Evolutionary conservation across 2,888 invertebrate genomes (phyloP).

Genomic region (Chydorus sphaericus): DNA sequence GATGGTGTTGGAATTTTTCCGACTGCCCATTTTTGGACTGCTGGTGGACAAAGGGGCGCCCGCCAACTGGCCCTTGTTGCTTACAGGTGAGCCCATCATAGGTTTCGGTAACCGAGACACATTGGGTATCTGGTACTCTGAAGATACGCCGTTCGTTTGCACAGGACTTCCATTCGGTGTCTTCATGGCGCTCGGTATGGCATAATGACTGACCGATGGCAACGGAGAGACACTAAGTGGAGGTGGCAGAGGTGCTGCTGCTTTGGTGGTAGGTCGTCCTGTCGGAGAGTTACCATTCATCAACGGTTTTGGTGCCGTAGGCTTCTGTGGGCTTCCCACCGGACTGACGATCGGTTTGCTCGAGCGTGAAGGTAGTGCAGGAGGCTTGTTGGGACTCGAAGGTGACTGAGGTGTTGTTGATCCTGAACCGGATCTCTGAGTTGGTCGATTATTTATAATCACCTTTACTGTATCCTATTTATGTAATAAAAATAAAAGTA

Average conservation of each 20-base stretch:
- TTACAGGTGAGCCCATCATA: slow-evolving; percentile 1
- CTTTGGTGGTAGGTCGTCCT: neutral
- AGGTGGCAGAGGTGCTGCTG: slow-evolving; percentile 16
- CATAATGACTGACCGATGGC: neutral
- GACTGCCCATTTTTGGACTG: slow-evolving; percentile 16
- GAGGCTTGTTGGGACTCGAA: neutral
- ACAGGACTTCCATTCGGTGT: neutral
- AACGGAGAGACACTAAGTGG: neutral
- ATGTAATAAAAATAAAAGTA: neutral
- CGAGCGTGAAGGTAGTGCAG: slow-evolving; percentile 13
- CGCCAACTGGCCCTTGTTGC: neutral
- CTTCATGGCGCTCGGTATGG: neutral
- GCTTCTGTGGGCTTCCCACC: neutral
- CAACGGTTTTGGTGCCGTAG: neutral
- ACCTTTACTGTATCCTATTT: neutral
- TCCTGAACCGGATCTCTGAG: neutral
- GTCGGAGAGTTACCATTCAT: neutral
- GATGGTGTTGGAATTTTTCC: neutral
- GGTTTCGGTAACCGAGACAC: neutral
- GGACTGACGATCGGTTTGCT: slow-evolving; percentile 9
- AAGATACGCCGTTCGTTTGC: neutral
- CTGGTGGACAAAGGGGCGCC: slow-evolving; percentile 19
- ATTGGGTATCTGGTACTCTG: neutral
- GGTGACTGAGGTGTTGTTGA: neutral
- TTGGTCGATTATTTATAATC: neutral